Percentiles rank a stretch among this genome's conserved stretches.
phyloP scores from a whole-genome alignment of 2,113 vertebrate species.

The Miniopterus natalensis region DNA sequence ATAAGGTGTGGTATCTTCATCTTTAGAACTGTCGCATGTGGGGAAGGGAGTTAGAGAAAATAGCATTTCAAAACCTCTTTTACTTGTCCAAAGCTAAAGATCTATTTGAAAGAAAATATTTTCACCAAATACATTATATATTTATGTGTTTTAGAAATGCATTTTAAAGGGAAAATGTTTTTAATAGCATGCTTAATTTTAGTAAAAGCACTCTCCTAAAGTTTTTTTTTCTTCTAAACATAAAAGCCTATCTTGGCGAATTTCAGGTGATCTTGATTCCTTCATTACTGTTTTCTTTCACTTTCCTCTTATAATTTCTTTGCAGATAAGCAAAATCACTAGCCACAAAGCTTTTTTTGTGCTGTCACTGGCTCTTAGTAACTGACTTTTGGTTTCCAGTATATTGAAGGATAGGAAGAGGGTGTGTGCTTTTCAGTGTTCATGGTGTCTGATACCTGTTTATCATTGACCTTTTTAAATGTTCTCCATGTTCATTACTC shows the following conservation, averaged over 20 bases:
- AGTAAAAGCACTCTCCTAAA: neutral
- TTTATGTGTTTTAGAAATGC: constrained; percentile 15
- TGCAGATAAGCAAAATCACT: constrained; percentile 7
- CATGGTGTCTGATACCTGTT: neutral
- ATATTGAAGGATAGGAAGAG: neutral
- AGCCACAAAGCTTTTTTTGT: neutral
- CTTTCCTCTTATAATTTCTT: constrained; percentile 37
- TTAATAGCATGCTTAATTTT: constrained; percentile 53
- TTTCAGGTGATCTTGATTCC: constrained; percentile 48
- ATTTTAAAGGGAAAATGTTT: constrained; percentile 42
- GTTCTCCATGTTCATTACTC: constrained; percentile 11
- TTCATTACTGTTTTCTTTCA: constrained; percentile 36
- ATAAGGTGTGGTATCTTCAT: neutral
- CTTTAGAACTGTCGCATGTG: neutral
- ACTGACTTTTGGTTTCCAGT: constrained; percentile 38
- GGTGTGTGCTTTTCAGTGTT: constrained; percentile 29
- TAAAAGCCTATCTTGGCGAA: constrained; percentile 16
- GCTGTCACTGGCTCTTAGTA: neutral
- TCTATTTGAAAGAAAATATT: constrained; percentile 41
- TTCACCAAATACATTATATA: constrained; percentile 20
- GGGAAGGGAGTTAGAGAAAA: constrained; percentile 34
- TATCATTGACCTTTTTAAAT: constrained; percentile 41
- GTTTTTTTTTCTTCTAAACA: neutral
- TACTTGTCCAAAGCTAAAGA: constrained; percentile 22
- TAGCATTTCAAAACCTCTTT: constrained; percentile 26